phyloP scores from a whole-genome alignment of 2,797 vertebrate species.

The Apodemus agrarius region DNA sequence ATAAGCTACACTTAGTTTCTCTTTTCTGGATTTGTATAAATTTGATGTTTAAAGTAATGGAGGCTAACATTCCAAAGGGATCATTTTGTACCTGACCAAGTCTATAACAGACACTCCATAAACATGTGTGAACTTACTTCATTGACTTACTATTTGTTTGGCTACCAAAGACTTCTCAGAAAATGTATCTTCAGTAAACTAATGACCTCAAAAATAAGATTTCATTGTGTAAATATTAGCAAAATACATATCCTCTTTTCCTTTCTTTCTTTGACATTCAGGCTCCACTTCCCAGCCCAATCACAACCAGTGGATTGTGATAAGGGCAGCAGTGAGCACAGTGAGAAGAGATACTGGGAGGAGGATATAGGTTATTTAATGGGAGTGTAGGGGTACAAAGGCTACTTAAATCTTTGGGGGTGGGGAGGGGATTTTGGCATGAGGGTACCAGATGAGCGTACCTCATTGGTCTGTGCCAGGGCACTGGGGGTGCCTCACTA shows the following conservation, averaged over 20 bases:
- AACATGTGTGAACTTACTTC: conserved; percentile 39
- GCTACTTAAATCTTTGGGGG: not conserved
- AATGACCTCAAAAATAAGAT: conserved; percentile 40
- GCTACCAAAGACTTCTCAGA: conserved; percentile 26
- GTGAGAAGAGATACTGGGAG: not conserved
- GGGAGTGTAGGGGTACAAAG: not conserved
- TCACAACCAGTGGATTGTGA: not conserved
- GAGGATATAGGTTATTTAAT: not conserved
- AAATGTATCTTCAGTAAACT: not conserved
- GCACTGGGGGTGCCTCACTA: not conserved
- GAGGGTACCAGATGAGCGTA: not conserved
- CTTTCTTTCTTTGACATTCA: conserved; percentile 42
- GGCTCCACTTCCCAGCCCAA: not conserved
- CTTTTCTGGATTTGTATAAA: conserved; percentile 16
- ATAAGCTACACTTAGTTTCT: not conserved
- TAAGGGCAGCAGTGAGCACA: not conserved
- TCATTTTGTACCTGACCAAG: conserved; percentile 41
- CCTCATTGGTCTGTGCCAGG: too few species aligned
- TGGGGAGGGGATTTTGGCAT: not conserved
- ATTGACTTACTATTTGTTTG: conserved; percentile 23
- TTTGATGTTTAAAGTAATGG: conserved; percentile 16
- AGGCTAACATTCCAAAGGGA: conserved; percentile 50
- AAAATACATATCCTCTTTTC: not conserved
- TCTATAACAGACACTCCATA: not conserved
- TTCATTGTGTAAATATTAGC: conserved; percentile 41